Conservation (phyloP, 2,113 vertebrate genomes). For the rabbit (Oryctolagus cuniculus) region DNA sequence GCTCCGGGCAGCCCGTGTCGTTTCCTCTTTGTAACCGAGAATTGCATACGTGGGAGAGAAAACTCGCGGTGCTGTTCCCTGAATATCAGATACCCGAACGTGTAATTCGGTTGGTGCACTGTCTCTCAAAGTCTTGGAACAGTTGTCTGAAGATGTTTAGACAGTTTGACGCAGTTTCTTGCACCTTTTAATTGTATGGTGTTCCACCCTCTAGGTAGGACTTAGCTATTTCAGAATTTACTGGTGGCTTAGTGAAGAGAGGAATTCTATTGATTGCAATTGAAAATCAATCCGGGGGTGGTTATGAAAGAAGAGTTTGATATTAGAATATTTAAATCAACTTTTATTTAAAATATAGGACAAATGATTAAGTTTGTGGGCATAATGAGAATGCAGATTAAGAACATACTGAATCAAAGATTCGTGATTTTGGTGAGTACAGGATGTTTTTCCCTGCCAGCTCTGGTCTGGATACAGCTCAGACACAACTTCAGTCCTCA, state of each 20-base stretch:
- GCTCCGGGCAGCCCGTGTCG: not conserved
- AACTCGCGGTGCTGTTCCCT: not conserved
- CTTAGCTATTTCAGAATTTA: slow-evolving; percentile 1
- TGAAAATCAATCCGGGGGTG: slow-evolving; percentile 19
- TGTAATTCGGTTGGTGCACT: not conserved
- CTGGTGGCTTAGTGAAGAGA: not conserved
- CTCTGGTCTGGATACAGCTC: not conserved
- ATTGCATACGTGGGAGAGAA: not conserved
- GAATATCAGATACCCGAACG: not conserved
- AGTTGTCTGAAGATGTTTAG: slow-evolving; percentile 8
- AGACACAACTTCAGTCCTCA: not conserved
- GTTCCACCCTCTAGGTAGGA: not conserved
- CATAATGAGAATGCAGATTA: slow-evolving; percentile 37
- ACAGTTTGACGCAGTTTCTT: not conserved
- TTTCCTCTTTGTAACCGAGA: slow-evolving; percentile 67
- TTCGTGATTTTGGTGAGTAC: slow-evolving; percentile 4
- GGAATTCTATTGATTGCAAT: not conserved
- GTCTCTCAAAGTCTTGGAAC: not conserved
- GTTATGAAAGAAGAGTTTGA: not conserved
- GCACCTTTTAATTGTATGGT: not conserved
- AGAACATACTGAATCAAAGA: not conserved
- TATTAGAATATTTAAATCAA: slow-evolving; percentile 5
- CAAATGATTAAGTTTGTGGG: not conserved
- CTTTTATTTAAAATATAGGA: slow-evolving; percentile 15
- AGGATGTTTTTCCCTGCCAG: not conserved